These are phyloP conservation scores for Tetramorium bicarinatum DNA, from an alignment of 2,888 invertebrate species.

Conservation along the genomic window DNA sequence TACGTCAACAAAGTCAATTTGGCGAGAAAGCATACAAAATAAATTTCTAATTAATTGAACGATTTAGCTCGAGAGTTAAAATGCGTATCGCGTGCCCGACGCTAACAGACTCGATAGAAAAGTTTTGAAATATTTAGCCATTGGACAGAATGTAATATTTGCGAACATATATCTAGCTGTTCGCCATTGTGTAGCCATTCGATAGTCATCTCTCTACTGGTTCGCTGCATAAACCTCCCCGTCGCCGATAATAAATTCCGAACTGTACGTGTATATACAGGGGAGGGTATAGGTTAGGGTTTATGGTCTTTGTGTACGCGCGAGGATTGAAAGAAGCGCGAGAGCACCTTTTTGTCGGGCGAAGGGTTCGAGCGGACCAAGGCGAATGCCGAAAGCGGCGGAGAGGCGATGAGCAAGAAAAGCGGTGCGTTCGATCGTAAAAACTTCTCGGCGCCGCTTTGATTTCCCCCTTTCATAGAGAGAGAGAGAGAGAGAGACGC, in stretches of 20 bases:
- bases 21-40: background rate
- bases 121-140: background rate
- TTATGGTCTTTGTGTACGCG: slow-evolving; percentile 30
- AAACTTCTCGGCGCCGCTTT: slow-evolving; percentile 77
- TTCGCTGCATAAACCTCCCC: slow-evolving; percentile 62
- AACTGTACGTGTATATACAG: background rate
- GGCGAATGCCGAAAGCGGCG: slow-evolving; percentile 66
- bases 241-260: slow-evolving; percentile 60
- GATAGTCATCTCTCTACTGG: slow-evolving; percentile 65
- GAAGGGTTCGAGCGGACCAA: slow-evolving; percentile 61
- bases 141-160: slow-evolving; percentile 5
- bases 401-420: slow-evolving; percentile 58
- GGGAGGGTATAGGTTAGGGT: slow-evolving; percentile 17
- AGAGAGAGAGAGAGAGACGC: background rate
- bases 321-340: slow-evolving; percentile 45
- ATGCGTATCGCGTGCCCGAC: background rate
- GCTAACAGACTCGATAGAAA: background rate
- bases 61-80: background rate
- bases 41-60: background rate
- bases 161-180: slow-evolving; percentile 9
- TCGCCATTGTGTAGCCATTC: slow-evolving; percentile 55
- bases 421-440: slow-evolving; percentile 74
- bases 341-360: slow-evolving; percentile 55
- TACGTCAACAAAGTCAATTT: background rate
- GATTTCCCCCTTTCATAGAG: slow-evolving; percentile 68